A percentile compares a stretch with the other conserved stretches of the same genome.
phyloP scores from a whole-genome alignment of 2,797 vertebrate species.

The Fratercula arctica region DNA sequence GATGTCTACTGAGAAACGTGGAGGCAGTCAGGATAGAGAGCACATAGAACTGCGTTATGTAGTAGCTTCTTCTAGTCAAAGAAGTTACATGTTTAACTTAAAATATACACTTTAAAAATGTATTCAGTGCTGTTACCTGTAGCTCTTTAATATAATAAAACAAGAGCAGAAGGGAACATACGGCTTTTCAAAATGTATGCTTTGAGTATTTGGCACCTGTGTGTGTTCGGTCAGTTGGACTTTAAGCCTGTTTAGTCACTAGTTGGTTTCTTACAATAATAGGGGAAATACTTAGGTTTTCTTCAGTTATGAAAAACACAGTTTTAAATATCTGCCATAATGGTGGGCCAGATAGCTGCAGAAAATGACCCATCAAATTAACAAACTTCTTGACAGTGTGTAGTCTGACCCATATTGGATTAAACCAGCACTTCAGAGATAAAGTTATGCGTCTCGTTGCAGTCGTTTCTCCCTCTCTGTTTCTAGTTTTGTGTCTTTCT shows the following conservation, averaged over 20 bases:
- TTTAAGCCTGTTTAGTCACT: neutral
- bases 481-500: neutral
- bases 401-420: neutral
- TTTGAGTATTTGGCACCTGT: neutral
- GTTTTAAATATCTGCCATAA: neutral
- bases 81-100: neutral
- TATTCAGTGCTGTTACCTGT: neutral
- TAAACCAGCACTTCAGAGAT: neutral
- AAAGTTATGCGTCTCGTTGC: accelerated
- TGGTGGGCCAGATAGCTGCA: neutral
- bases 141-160: neutral
- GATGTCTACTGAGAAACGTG: neutral
- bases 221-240: neutral
- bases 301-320: neutral
- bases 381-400: neutral
- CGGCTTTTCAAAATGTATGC: accelerated
- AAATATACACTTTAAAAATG: neutral
- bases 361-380: neutral
- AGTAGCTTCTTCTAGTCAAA: neutral
- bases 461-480: neutral
- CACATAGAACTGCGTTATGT: accelerated
- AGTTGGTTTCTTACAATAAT: neutral
- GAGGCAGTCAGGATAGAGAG: neutral
- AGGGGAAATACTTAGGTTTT: neutral
- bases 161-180: neutral